A percentile compares a stretch with the other conserved stretches of the same genome.
Conservation (phyloP, 2,113 vertebrate genomes). For the Trematocara stigmaticum region DNA sequence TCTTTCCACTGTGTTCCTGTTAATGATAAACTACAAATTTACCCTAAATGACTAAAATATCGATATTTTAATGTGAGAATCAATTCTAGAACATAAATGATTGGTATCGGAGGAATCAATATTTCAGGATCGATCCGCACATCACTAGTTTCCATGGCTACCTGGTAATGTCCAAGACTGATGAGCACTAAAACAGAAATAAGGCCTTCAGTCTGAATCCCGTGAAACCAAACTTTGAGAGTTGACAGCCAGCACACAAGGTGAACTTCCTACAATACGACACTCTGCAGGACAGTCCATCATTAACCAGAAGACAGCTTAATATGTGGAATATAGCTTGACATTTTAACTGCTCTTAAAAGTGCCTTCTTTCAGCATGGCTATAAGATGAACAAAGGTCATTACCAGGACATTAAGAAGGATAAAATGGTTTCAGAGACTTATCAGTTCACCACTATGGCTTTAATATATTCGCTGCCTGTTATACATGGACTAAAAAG, state of each 20-base stretch:
- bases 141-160: background rate
- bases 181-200: background rate
- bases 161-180: background rate
- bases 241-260: slow-evolving; percentile 18
- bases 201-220: background rate
- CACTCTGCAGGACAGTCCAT: slow-evolving; percentile 24
- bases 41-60: too few species aligned
- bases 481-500: background rate
- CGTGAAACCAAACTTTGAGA: background rate
- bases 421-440: slow-evolving; percentile 1
- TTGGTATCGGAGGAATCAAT: too few species aligned
- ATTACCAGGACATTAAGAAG: slow-evolving; percentile 33
- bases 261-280: background rate
- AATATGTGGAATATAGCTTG: slow-evolving; percentile 43
- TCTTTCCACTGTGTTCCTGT: too few species aligned
- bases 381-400: slow-evolving; percentile 34
- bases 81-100: too few species aligned
- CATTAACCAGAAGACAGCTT: slow-evolving; percentile 49
- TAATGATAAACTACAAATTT: too few species aligned
- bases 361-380: background rate
- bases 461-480: background rate
- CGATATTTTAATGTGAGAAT: too few species aligned
- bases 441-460: background rate
- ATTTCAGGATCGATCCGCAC: too few species aligned
- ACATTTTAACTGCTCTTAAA: slow-evolving; percentile 54